Evolutionary conservation across 2,113 vertebrate species (phyloP), one percentile per base, ranked within the genome.

Genomic region (Embiotoca jacksoni): DNA sequence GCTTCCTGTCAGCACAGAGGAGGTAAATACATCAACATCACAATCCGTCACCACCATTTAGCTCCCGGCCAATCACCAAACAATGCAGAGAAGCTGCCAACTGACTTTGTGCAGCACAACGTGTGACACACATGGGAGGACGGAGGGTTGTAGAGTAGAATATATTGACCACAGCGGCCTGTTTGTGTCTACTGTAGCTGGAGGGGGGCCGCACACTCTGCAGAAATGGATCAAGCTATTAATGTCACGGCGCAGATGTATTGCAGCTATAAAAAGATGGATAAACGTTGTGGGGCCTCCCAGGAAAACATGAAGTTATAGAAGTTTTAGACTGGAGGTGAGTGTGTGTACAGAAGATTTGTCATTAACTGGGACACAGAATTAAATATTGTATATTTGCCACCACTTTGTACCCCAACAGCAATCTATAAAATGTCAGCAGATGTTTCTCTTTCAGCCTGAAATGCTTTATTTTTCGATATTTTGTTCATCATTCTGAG

Each of bases 11-110:
- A 92, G 88, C 78, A 64, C n/a, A 50, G 65, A 50, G 66, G 82
- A 83, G 78, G 90, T 87, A 92, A 93, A 93, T 92, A 91, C 88
- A 91, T 89, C 91, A 92, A 84, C 88, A 90, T 92, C 87, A 83
- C 84, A 82, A 75, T 83, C 90, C 31, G 80, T 93, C 92, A 91
- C 72, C 84, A 75, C 46, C 89, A 82, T 88, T 91, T 88, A 91
- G 82, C 81, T 78, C 16, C 47, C 75, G 77, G 88, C 89, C 91
- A 90, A 88, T 91, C 89, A 83, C 64, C 82, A 90, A 89, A 90
- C 90, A 89, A 81, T 73, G 63, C 50, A 58, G 66, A 74, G 59
- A 58, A 36, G 70, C 74, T 86, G 90, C 81, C 83, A 85, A 37
- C 76, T 57, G 84, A 91, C 84, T 82, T 83, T 85, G 78, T 62